Evolutionary conservation across 2,113 vertebrate species (phyloP), one percentile per base, ranked within the genome.

Genomic region (Pipra filicauda): DNA sequence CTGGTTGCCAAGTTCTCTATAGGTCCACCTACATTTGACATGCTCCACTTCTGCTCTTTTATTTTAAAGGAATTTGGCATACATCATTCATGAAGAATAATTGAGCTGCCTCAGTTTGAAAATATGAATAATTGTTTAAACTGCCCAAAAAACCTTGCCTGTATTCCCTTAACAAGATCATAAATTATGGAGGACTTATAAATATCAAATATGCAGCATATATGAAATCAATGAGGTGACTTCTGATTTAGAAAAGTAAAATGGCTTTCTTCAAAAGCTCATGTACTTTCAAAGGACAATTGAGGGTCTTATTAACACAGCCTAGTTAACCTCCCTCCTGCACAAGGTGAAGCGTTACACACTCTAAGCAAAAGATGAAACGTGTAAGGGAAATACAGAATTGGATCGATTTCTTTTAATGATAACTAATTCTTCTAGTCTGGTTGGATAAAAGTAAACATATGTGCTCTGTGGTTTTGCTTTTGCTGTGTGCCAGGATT

Each of bases 401-500:
- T 33, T 39, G 75, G 76, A 96, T 96, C 83, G 51, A 88, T 94
- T 97, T 35, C 83, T 95, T 95, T 78, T 66, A 88, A 82, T 82
- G 64, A 90, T 93, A 89, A 93, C 75, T 94, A 97, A 94, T 91
- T 65, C 58, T 93, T n/a, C 54, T 92, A 37, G 86, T 80, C 75
- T 96, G 80, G 31, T 96, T 96, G 95, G 77, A 89, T 93, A 83
- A 92, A 91, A 96, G 89, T 97, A 97, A 97, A 96, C 41, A 85
- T 82, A 80, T 89, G 57, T 23, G 33, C 84, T 52, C 93, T 96
- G 14, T 43, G 83, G 71, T 92, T 97, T 93, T 97, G 76, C 95
- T 97, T 97, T 96, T 96, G 75, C 92, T 8, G 3, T 85, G 93
- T 98, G 96, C 87, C 88, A 97, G n/a, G 89, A 95, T 97, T 97